phyloP scores from a whole-genome alignment of 2,888 invertebrate genomes.

The Lucinisca nassula region DNA sequence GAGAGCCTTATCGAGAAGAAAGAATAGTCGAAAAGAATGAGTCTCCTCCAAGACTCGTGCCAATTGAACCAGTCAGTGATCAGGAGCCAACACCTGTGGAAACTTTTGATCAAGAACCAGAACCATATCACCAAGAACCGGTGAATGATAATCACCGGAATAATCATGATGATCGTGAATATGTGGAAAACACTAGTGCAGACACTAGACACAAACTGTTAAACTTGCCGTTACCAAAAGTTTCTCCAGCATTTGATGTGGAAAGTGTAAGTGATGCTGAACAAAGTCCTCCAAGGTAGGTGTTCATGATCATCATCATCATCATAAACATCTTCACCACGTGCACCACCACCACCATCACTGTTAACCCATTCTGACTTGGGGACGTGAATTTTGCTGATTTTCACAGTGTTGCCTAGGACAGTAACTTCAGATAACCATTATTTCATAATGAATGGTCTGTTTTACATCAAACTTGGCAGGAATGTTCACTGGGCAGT shows the following conservation, averaged over 20 bases:
- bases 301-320: no score
- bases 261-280: constrained; percentile 60
- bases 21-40: constrained; percentile 33
- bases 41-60: constrained; percentile 24
- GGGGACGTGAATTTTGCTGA: no score
- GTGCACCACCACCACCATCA: no score
- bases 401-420: no score
- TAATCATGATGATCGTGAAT: background rate
- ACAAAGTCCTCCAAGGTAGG: constrained; percentile 77
- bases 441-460: no score
- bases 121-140: constrained; percentile 6
- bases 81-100: background rate
- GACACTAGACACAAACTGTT: background rate
- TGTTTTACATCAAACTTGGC: no score
- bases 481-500: no score
- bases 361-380: no score
- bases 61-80: background rate
- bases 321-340: no score
- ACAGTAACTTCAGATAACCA: no score
- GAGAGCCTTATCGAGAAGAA: constrained; percentile 28
- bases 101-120: background rate
- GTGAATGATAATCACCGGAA: background rate
- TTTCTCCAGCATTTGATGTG: constrained; percentile 89
- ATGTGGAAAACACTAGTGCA: background rate
- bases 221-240: constrained; percentile 94